Evolutionary conservation across 2,888 invertebrate genomes (phyloP).

Genomic region (Lacanobia wlatinum): DNA sequence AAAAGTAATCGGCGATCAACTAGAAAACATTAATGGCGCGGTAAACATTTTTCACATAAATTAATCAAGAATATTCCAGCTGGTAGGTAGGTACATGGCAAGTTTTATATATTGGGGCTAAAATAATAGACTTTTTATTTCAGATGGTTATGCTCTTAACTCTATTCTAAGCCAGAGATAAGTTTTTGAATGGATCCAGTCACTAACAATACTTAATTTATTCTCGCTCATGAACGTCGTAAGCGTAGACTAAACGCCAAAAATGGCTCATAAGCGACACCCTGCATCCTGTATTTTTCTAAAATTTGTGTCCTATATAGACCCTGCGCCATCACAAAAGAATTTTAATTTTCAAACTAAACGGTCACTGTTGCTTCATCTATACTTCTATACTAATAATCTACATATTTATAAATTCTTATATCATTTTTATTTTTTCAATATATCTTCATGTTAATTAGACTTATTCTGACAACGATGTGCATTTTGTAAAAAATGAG

Average conservation of each 20-base stretch:
- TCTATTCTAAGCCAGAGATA: too few species aligned
- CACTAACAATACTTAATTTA: background rate
- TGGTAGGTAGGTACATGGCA: too few species aligned
- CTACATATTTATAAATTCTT: too few species aligned
- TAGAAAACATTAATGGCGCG: slow-evolving; percentile 38
- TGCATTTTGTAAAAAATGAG: too few species aligned
- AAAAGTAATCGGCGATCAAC: slow-evolving; percentile 42
- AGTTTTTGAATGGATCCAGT: background rate
- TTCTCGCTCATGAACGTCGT: background rate
- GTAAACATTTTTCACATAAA: slow-evolving; percentile 33
- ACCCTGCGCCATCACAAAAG: background rate
- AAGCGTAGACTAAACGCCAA: background rate
- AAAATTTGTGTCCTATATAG: background rate
- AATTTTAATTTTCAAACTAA: background rate
- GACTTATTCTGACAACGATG: too few species aligned
- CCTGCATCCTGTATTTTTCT: background rate
- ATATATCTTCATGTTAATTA: too few species aligned
- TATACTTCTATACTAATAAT: too few species aligned
- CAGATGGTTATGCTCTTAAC: too few species aligned
- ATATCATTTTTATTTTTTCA: too few species aligned
- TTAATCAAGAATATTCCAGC: slow-evolving; percentile 31
- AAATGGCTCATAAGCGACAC: background rate
- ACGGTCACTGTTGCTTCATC: too few species aligned
- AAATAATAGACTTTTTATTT: slow-evolving; percentile 13
- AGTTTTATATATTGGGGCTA: slow-evolving; percentile 9